These are phyloP conservation scores for Aplidium turbinatum DNA, from an alignment of 23 tunicate genomes.

Conservation along the genomic window DNA sequence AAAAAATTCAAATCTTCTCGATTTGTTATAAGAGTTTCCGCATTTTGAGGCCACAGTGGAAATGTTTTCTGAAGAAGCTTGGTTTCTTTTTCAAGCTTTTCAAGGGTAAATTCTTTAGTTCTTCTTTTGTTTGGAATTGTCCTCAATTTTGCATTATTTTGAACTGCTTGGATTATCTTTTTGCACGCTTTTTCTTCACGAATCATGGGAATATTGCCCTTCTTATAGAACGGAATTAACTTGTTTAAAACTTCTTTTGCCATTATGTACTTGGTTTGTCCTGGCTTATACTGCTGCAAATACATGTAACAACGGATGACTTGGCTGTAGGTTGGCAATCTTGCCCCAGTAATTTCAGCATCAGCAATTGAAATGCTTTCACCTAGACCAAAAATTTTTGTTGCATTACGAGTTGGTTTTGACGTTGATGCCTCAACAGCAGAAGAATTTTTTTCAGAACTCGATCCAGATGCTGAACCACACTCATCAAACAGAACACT, in stretches of 20 bases:
- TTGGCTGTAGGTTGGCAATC: slow-evolving; percentile 3
- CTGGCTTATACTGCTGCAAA: slow-evolving; percentile 22
- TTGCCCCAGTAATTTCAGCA: slow-evolving; percentile 15
- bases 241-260: slow-evolving; percentile 17
- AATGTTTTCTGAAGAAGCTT: slow-evolving; percentile 9
- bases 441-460: slow-evolving; percentile 13
- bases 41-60: slow-evolving; percentile 9
- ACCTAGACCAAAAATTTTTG: slow-evolving; percentile 13
- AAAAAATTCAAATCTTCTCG: slow-evolving; percentile 5
- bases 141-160: slow-evolving; percentile 20
- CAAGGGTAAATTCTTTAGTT: slow-evolving; percentile 17
- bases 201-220: slow-evolving; percentile 24
- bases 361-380: slow-evolving; percentile 14
- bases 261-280: slow-evolving; percentile 5
- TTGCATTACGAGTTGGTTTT: slow-evolving; percentile 15
- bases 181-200: slow-evolving; percentile 16
- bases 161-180: slow-evolving; percentile 11
- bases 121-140: slow-evolving; percentile 16
- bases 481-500: slow-evolving; percentile 4
- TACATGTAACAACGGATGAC: slow-evolving; percentile 8
- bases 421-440: slow-evolving; percentile 7
- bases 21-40: background rate
- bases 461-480: slow-evolving; percentile 17
- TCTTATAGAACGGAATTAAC: slow-evolving; percentile 6
- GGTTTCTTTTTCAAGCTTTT: slow-evolving; percentile 13